Percentiles rank a stretch among this genome's conserved stretches.
These are phyloP conservation scores for Periophthalmus modestus DNA, from an alignment of 2,113 vertebrate genomes.

Conservation along the genomic window DNA sequence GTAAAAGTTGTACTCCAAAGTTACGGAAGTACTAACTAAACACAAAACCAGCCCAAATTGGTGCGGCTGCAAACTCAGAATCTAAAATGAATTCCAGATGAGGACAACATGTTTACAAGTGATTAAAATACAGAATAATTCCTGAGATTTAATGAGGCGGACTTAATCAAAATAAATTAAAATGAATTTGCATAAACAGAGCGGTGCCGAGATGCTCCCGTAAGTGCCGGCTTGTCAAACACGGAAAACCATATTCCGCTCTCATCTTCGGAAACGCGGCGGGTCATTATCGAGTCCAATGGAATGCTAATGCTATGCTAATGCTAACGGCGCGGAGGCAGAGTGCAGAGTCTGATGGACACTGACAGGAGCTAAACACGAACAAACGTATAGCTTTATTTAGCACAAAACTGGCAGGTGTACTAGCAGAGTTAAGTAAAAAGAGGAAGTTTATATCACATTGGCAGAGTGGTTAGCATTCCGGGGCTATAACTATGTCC, in stretches of 20 bases:
- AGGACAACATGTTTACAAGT: background rate
- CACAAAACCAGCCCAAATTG: too few relatives aligned
- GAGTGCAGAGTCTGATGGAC: background rate
- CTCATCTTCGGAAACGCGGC: constrained; percentile 11
- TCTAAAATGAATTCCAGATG: background rate
- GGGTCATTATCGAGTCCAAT: constrained; percentile 20
- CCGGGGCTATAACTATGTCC: too few relatives aligned
- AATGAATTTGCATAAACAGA: background rate
- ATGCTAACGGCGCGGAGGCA: background rate
- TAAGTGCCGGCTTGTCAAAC: constrained; percentile 14
- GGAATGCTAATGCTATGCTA: constrained; percentile 4
- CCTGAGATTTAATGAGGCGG: background rate
- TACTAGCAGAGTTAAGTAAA: too few relatives aligned
- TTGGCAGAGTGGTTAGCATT: too few relatives aligned
- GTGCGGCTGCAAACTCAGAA: background rate
- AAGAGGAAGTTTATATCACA: too few relatives aligned
- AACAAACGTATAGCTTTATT: background rate
- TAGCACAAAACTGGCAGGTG: background rate
- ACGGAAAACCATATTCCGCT: constrained; percentile 5
- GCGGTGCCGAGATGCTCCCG: background rate
- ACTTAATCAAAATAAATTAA: background rate
- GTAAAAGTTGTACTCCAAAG: too few relatives aligned
- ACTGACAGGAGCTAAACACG: background rate
- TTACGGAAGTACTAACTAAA: too few relatives aligned
- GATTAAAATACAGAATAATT: constrained; percentile 2